phyloP scores from a whole-genome alignment of 2,888 invertebrate species.

The Harpalus rufipes region DNA sequence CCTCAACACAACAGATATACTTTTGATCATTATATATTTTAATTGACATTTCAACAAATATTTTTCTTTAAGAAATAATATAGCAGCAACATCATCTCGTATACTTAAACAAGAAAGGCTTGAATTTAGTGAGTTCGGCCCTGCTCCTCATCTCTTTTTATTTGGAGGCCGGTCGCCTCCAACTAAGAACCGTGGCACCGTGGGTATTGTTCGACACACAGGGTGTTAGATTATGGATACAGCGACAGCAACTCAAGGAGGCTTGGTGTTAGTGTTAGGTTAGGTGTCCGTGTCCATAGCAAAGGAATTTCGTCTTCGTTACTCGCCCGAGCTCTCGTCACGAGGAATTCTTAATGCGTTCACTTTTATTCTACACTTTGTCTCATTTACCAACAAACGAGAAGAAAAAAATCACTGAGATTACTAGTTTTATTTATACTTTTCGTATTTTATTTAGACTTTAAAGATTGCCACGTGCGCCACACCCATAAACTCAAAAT shows the following conservation, averaged over 20 bases:
- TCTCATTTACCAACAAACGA: not conserved
- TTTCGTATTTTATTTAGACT: not conserved
- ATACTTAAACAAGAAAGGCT: not conserved
- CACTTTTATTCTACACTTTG: slow-evolving; percentile 4
- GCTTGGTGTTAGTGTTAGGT: slow-evolving; percentile 2
- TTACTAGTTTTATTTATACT: not conserved
- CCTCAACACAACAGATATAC: too few relatives aligned
- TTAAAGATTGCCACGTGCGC: not conserved
- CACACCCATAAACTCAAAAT: too few relatives aligned
- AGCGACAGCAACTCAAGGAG: slow-evolving; percentile 45
- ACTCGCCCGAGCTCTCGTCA: not conserved
- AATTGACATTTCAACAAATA: too few relatives aligned
- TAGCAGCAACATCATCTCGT: too few relatives aligned
- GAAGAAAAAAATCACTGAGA: not conserved
- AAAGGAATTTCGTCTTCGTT: slow-evolving; percentile 4
- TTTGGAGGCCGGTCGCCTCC: slow-evolving; percentile 23
- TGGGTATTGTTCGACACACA: slow-evolving; percentile 39
- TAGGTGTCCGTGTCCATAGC: slow-evolving; percentile 4
- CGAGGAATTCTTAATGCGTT: slow-evolving; percentile 28
- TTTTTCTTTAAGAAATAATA: too few relatives aligned
- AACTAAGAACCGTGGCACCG: slow-evolving; percentile 11
- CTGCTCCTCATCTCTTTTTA: slow-evolving; percentile 41
- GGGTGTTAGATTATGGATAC: slow-evolving; percentile 54
- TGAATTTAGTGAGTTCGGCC: not conserved
- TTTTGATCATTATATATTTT: too few relatives aligned